Conservation (phyloP, 2,888 invertebrate genomes). For the Himalopsyche kuldschensis region DNA sequence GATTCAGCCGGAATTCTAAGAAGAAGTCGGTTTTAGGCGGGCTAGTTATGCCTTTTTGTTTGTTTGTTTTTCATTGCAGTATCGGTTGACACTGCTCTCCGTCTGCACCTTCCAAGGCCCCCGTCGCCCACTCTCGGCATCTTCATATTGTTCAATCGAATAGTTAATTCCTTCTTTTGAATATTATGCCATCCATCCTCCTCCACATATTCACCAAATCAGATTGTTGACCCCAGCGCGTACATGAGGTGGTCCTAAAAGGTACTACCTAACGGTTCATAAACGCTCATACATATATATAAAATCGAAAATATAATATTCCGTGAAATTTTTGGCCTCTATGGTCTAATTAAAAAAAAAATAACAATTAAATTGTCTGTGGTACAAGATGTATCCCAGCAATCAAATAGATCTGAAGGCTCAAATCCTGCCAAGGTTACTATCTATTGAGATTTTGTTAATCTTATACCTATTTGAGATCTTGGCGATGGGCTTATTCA, state of each 20-base stretch:
- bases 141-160: neutral
- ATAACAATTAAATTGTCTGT: too few relatives aligned
- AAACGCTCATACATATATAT: too few relatives aligned
- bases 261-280: neutral
- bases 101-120: conserved; percentile 2
- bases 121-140: conserved; percentile 1
- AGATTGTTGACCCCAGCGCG: conserved; percentile 19
- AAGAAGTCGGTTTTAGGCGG: neutral
- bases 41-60: neutral
- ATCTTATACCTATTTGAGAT: too few relatives aligned
- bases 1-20: neutral
- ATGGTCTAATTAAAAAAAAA: too few relatives aligned
- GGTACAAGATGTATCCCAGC: too few relatives aligned
- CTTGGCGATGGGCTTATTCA: too few relatives aligned
- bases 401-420: too few relatives aligned
- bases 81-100: conserved; percentile 6
- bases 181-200: conserved; percentile 9
- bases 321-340: too few relatives aligned
- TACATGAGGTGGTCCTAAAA: neutral
- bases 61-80: neutral
- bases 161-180: neutral
- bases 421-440: too few relatives aligned
- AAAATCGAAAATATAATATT: too few relatives aligned
- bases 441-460: too few relatives aligned
- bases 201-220: conserved; percentile 16